Evolutionary conservation across 2,888 invertebrate genomes (phyloP), one percentile per base, ranked within the genome.

Genomic region (Brachycybe producta): DNA sequence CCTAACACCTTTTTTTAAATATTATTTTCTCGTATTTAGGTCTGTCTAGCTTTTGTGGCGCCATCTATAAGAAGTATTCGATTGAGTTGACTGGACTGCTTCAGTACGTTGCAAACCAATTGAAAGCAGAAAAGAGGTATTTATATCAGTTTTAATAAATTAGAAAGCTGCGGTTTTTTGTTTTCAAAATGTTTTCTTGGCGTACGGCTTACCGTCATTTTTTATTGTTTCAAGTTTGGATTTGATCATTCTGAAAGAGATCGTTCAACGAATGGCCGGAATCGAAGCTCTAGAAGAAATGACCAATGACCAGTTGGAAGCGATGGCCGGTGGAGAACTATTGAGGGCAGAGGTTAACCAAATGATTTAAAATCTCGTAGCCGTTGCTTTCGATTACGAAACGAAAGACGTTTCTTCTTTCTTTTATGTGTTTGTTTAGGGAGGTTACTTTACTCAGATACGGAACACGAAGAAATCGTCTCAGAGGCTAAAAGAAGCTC

Each of bases 221-320:
- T 49, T 58, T 68, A 68, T 55, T 65, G 83, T 86, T 70, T 79
- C 82, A 73, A 94, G 95, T 70, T 74, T 92, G 59, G 74, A 76
- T 59, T 60, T 75, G 60, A 71, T 97, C 27, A 84, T 98, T 57
- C 72, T 98, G 49, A 88, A 95, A 66, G 97, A 98, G 72, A 85
- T 99, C 57, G 88, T 99, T 38, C 91, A 94, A 70, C 97, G 95
- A 73, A 98, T 99, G 97, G 90, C 94, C 1, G 98, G 98, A 1
- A 90, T 98, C 49, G 98, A 99, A 70, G 84, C 94, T 1, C 84
- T 84, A 0, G 92, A 94, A 65, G 94, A 94, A 69, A 83, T 95
- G 75, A 98, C 97, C 0, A 75, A 82, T 21, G 95, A 97, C 62
- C 97, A 99, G 64, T 70, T 98, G 49, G 90, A 91, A 63, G 95